phyloP scores from a whole-genome alignment of 2,113 vertebrate genomes.

The Chaenogobius annularis region DNA sequence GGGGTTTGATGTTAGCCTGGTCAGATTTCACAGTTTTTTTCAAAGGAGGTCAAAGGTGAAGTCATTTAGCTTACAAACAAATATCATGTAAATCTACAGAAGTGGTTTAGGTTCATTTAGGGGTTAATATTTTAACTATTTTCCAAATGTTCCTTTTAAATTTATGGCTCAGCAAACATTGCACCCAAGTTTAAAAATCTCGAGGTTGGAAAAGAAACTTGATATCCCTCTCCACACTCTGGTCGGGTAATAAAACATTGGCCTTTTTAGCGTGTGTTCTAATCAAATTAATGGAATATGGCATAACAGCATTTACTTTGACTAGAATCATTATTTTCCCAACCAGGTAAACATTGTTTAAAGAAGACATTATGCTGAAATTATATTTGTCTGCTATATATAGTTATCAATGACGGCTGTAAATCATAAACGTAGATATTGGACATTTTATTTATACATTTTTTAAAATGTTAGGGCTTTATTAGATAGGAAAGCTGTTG shows the following conservation, averaged over 20 bases:
- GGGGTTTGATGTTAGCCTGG: background rate
- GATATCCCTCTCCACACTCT: background rate
- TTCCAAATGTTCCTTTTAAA: background rate
- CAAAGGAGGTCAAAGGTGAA: slow-evolving; percentile 4
- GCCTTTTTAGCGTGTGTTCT: too few relatives aligned
- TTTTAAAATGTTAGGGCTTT: too few relatives aligned
- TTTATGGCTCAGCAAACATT: background rate
- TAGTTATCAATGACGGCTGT: too few relatives aligned
- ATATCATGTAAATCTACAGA: background rate
- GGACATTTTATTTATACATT: too few relatives aligned
- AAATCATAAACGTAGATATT: too few relatives aligned
- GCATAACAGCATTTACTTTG: too few relatives aligned
- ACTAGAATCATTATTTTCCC: too few relatives aligned
- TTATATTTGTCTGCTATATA: too few relatives aligned
- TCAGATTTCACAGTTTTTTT: slow-evolving; percentile 19
- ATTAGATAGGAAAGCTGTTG: too few relatives aligned
- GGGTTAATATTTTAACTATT: background rate
- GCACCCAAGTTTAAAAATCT: background rate
- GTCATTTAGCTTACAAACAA: background rate
- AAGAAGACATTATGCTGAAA: background rate
- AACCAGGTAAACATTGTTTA: background rate
- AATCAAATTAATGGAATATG: too few relatives aligned
- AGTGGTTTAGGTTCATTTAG: background rate
- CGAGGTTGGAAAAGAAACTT: background rate
- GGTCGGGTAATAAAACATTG: background rate